Evolutionary conservation across 1,140 invertebrate genomes (phyloP).

Genomic region (Maniola jurtina): DNA sequence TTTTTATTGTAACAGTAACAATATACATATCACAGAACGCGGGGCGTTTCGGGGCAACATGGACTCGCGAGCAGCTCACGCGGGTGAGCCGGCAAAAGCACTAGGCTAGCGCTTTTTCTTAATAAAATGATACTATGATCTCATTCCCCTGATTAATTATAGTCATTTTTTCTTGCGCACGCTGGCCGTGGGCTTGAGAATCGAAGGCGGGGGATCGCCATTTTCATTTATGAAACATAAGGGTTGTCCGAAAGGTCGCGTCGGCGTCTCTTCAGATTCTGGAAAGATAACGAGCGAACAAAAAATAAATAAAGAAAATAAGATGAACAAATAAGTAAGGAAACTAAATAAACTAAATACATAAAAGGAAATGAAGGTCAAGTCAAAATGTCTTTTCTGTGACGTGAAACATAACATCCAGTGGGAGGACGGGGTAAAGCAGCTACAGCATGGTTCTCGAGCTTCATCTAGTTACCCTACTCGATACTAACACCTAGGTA

Average conservation of each 20-base stretch:
- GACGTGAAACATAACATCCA: constrained; percentile 39
- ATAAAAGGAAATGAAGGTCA: constrained; percentile 32
- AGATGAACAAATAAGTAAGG: constrained; percentile 43
- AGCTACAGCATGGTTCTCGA: constrained; percentile 60
- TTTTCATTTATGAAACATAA: constrained; percentile 82
- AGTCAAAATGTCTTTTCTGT: constrained; percentile 37
- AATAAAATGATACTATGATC: constrained; percentile 34
- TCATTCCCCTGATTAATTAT: constrained; percentile 35
- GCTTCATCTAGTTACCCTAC: constrained; percentile 65
- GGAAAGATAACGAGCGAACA: constrained; percentile 75
- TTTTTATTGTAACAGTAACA: constrained; percentile 77
- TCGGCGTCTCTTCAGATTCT: constrained; percentile 81
- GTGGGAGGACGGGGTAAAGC: constrained; percentile 64
- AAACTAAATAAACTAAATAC: constrained; percentile 39
- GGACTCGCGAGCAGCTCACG: constrained; percentile 46
- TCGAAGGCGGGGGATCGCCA: constrained; percentile 78
- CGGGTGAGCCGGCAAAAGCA: constrained; percentile 42
- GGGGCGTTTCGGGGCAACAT: constrained; percentile 68
- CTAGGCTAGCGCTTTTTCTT: constrained; percentile 50
- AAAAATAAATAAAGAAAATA: constrained; percentile 68
- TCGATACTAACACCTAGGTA: constrained; percentile 64
- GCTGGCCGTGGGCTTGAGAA: constrained; percentile 74
- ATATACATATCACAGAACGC: constrained; percentile 78
- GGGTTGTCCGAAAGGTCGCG: constrained; percentile 87
- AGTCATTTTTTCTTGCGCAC: constrained; percentile 76